Evolutionary conservation across 1,140 invertebrate species (phyloP), one percentile per base, ranked within the genome.

Genomic region (Fopius arisanus): DNA sequence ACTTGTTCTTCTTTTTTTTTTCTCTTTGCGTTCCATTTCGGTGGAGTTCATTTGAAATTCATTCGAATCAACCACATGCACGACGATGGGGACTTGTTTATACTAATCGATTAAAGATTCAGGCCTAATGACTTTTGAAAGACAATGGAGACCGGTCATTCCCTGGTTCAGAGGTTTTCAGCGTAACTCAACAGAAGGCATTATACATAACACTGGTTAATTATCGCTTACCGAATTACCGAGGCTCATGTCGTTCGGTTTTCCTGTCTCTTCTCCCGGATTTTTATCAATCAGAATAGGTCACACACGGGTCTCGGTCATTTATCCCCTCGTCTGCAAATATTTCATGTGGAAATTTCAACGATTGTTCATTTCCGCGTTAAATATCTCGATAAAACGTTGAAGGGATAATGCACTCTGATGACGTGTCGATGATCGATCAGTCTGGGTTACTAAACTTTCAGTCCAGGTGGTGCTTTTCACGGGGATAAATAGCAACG

Each of bases 61-160:
- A 59, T 59, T 59, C 21, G 26, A 59, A 59, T 59, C 4, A 59
- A 23, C 0, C 19, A 23, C 21, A 26, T 28, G 43, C 16, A 16
- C 14, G 10, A 26, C 19, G 54, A 48, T 26, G 23, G 54, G 54
- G 19, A 59, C 54, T 59, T 28, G 54, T n/a, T 48, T 48, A 37
- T 48, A 59, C 54, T 59, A 59, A 59, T 59, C 54, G 54, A 59
- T 59, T 59, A 59, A 12, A 59, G 21, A 23, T 59, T 59, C 19
- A 59, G 54, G 23, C 54, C 54, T 59, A 59, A 59, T 59, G 54
- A 59, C 54, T 59, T 59, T 26, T 59, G 23, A 10, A 28, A 59
- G 54, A 59, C 54, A 59, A 59, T 59, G 54, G 54, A 28, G 23
- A 26, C 54, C 21, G 54, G 54, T 59, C 54, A 59, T 59, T 59